A percentile compares a stretch with the other conserved stretches of the same genome.
Evolutionary conservation across 2,888 invertebrate species (phyloP).

Genomic region (Rotaria sp.): DNA sequence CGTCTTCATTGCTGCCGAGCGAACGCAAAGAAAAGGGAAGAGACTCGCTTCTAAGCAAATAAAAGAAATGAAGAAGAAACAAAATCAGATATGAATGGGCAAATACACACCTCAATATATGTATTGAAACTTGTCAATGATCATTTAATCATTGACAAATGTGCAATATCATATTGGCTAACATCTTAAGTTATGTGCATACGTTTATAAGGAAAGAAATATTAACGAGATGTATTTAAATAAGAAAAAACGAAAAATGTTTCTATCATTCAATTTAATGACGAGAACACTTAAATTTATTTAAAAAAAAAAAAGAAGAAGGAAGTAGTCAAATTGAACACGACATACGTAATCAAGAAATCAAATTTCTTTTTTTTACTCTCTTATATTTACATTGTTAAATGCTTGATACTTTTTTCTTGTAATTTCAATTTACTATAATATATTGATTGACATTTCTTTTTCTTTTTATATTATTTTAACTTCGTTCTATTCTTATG

Average conservation of each 20-base stretch:
- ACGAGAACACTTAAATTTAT: background rate
- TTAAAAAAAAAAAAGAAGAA: background rate
- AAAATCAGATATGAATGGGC: background rate
- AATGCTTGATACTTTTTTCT: background rate
- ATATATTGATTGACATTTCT: background rate
- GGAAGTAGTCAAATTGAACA: no score
- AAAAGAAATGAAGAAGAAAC: background rate
- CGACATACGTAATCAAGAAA: background rate
- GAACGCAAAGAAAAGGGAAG: constrained; percentile 5
- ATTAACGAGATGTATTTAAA: background rate
- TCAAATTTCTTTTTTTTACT: background rate
- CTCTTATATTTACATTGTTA: background rate
- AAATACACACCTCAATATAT: background rate
- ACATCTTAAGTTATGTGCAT: background rate
- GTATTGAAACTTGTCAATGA: background rate
- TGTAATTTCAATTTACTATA: background rate
- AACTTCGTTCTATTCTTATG: no score
- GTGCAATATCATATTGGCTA: background rate
- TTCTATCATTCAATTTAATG: background rate
- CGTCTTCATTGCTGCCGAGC: background rate
- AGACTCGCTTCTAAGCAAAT: background rate
- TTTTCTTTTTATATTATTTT: background rate
- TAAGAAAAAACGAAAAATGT: background rate
- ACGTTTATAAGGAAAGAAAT: background rate
- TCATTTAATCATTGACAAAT: background rate